Percentiles rank a stretch among this genome's conserved stretches.
Conservation (phyloP, 1,140 invertebrate genomes). For the Hermetia illucens region DNA sequence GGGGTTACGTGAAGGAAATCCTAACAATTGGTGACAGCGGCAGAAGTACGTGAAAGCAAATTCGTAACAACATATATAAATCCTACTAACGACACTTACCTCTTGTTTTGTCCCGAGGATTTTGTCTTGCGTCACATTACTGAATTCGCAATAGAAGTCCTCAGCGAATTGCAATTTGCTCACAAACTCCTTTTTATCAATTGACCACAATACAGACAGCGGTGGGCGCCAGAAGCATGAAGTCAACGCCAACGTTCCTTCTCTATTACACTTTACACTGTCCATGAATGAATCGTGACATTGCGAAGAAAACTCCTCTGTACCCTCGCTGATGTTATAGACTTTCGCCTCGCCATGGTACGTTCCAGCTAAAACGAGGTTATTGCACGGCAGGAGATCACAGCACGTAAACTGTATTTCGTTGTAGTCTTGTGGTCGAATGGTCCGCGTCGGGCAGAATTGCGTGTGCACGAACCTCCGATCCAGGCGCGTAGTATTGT, state of each 20-base stretch:
- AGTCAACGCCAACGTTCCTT: constrained; percentile 68
- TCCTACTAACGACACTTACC: constrained; percentile 34
- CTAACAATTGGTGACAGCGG: too few species aligned
- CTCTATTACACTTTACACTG: constrained; percentile 48
- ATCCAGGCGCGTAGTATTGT: constrained; percentile 46
- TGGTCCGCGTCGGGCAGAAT: constrained; percentile 75
- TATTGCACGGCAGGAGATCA: constrained; percentile 50
- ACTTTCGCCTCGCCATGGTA: constrained; percentile 76
- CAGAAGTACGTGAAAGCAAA: too few species aligned
- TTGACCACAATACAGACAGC: constrained; percentile 73
- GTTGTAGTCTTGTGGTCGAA: constrained; percentile 52
- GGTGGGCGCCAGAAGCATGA: constrained; percentile 72
- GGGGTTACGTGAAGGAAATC: too few species aligned
- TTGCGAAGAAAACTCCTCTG: constrained; percentile 60
- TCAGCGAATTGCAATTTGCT: constrained; percentile 58
- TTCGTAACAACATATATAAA: constrained; percentile 5
- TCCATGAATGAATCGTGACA: constrained; percentile 76
- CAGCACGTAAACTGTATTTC: constrained; percentile 70
- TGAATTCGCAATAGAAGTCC: constrained; percentile 85
- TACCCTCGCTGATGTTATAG: constrained; percentile 67
- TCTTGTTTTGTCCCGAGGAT: constrained; percentile 72
- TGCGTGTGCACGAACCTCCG: constrained; percentile 73
- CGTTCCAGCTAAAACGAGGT: constrained; percentile 72
- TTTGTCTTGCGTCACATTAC: constrained; percentile 70
- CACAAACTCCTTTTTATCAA: constrained; percentile 52